A percentile compares a stretch with the other conserved stretches of the same genome.
Evolutionary conservation across 2,113 vertebrate species (phyloP).

Genomic region (Malurus melanocephalus): DNA sequence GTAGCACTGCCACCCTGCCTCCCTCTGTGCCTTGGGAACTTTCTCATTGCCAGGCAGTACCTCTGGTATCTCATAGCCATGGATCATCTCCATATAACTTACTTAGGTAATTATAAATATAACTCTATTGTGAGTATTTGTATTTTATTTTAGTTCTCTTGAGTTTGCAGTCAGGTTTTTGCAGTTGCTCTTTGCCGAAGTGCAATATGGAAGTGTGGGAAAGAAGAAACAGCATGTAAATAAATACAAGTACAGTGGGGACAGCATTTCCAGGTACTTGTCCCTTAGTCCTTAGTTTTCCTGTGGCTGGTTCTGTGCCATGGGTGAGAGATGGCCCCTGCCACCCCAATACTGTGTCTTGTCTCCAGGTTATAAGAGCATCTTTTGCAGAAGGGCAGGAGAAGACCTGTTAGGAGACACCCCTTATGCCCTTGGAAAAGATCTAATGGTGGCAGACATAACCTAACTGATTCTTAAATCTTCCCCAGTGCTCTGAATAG

Average conservation of each 20-base stretch:
- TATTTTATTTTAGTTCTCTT: not conserved
- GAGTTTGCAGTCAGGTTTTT: not conserved
- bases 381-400: not conserved
- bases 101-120: not conserved
- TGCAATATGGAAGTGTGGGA: not conserved
- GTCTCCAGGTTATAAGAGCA: not conserved
- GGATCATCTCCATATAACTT: not conserved
- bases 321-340: not conserved
- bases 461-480: not conserved
- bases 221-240: not conserved
- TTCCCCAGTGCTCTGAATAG: not conserved
- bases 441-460: not conserved
- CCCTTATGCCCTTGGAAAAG: not conserved
- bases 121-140: not conserved
- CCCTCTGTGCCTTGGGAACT: not conserved
- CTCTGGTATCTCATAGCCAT: not conserved
- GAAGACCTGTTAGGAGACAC: not conserved
- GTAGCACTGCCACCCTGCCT: not conserved
- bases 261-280: not conserved
- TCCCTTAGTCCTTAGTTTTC: not conserved
- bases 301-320: not conserved
- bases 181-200: not conserved
- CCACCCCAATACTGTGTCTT: not conserved
- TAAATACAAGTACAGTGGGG: not conserved
- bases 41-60: not conserved